Evolutionary conservation across 2,113 vertebrate species (phyloP), one percentile per base, ranked within the genome.

Genomic region (Ptyas mucosa): DNA sequence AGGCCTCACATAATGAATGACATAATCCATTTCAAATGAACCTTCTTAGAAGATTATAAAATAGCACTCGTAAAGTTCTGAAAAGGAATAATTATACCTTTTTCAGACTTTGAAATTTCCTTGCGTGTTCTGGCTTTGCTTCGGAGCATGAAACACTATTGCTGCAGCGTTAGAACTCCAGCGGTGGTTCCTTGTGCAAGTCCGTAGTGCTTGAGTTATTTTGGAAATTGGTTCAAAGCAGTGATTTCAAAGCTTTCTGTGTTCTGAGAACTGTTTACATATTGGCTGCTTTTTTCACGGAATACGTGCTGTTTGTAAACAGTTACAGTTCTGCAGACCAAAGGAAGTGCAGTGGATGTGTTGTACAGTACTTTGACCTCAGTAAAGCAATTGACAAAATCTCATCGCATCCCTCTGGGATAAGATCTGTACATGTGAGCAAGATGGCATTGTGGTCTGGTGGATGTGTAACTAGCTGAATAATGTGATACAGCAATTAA

Each of bases 101-200:
- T 87, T 61, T 58, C 52, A 89, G 93, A 55, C 53, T 15, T 57
- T 92, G 89, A 52, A 53, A 92, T 89, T 43, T 1, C 0, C 61
- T 91, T 5, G 52, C 1, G 5, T 39, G 5, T 94, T 95, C 53
- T 95, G 92, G 14, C 93, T 94, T 85, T 58, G 34, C 29, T 90
- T 91, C 90, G 93, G 85, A 89, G 0, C 57, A 53, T 90, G 91
- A 91, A 91, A 53, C 39, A 7, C 1, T 92, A 39, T 87, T 93
- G 89, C 46, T 92, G n/a, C 51, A 34, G 75, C 75, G 0, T 21
- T 89, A 53, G 18, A 49, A 5, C 43, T 95, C 89, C 91, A 88
- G 39, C 21, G 20, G 1, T 43, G 54, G 14, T 23, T 90, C 46
- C 39, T 89, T 93, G 39, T 34, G 21, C 75, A 69, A 55, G 49